Evolutionary conservation across 2,113 vertebrate species (phyloP), one percentile per base, ranked within the genome.

Genomic region (Oceanites oceanicus): DNA sequence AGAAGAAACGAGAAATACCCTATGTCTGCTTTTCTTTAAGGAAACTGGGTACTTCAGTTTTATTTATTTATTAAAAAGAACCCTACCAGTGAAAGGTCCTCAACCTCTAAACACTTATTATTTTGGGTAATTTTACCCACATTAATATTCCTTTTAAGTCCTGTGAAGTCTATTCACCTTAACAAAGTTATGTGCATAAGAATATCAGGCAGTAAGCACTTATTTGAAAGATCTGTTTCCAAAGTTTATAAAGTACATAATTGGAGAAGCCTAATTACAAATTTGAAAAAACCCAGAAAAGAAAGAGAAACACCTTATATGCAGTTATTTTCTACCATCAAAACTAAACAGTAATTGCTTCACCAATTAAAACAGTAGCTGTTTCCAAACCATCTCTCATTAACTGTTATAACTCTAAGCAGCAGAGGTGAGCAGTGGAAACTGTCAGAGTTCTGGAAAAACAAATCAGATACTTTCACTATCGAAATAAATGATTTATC

Each of bases 111-210:
- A 77, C 36, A 38, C 30, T 55, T 85, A 3, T 0, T 0, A 59
- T 87, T 90, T 93, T 1, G 0, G 9, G 32, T 89, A 75, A 75
- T 95, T 91, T 85, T 87, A 59, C 44, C 23, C 50, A 52, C 16
- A 87, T 91, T 92, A 92, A 65, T 91, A 95, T 75, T 94, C 65
- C 42, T 94, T 91, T 94, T 67, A 95, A 89, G 80, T 96, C 44
- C 61, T 90, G 16, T 56, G 36, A 94, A 94, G 56, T 85, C 70
- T 89, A 75, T 61, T 87, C 74, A 92, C 56, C 61, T 63, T 92
- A 77, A 67, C 23, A 76, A 68, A 84, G 56, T 56, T 71, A 94
- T 44, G 9, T 36, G 49, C 47, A 19, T 92, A 92, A 89, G 65
- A 96, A 90, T 72, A 87, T 44, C 47, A 95, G 40, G 27, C 47